phyloP scores from a whole-genome alignment of 2,797 vertebrate genomes.

The Picus viridis region DNA sequence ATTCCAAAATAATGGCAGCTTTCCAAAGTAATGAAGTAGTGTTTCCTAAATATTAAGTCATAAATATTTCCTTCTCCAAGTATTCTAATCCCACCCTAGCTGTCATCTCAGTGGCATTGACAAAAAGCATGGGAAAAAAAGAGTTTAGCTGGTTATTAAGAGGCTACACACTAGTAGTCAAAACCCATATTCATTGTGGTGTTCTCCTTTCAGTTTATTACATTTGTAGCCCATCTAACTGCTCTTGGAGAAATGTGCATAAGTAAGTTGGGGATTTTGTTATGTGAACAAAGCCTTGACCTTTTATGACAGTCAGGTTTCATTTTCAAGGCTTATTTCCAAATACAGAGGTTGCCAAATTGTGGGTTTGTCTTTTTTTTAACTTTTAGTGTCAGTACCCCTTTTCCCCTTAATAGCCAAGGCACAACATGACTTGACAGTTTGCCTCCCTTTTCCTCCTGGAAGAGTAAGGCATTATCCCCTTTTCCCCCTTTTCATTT shows the following conservation, averaged over 20 bases:
- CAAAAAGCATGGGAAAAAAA: neutral
- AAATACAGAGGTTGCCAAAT: neutral
- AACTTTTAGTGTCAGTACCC: neutral
- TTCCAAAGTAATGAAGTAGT: constrained; percentile 12
- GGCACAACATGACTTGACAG: neutral
- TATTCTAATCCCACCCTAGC: constrained; percentile 34
- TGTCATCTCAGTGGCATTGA: neutral
- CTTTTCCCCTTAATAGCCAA: neutral
- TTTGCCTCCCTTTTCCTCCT: neutral
- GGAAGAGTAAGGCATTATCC: neutral
- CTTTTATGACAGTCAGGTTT: neutral
- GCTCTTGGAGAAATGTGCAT: neutral
- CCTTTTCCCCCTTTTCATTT: neutral
- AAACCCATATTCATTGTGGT: neutral
- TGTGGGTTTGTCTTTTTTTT: neutral
- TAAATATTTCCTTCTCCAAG: constrained; percentile 40
- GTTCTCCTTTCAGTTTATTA: neutral
- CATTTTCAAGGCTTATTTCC: neutral
- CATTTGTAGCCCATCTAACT: neutral
- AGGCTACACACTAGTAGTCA: neutral
- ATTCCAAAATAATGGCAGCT: constrained; percentile 7
- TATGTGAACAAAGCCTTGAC: neutral
- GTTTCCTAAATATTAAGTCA: constrained; percentile 48
- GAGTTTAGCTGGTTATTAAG: neutral
- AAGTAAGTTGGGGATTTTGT: neutral